These are phyloP conservation scores for Gorsachius magnificus DNA, from an alignment of 2,797 vertebrate genomes.

Conservation along the genomic window DNA sequence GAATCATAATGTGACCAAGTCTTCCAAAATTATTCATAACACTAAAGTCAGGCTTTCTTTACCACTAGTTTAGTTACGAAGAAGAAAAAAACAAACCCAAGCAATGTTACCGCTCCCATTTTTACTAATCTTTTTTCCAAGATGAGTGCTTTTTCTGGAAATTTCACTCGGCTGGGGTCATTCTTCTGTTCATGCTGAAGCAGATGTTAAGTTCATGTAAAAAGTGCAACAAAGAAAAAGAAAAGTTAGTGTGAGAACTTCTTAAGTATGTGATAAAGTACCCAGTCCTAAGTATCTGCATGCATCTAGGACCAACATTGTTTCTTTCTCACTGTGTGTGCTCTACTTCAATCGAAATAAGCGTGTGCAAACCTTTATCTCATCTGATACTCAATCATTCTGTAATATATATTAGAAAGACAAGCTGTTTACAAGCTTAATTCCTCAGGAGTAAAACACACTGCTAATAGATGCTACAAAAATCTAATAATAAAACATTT, in stretches of 20 bases:
- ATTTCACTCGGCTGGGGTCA: slow-evolving; percentile 74
- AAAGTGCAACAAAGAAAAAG: background rate
- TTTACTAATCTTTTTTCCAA: slow-evolving; percentile 68
- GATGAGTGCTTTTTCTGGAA: slow-evolving; percentile 48
- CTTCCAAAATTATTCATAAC: background rate
- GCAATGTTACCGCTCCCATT: slow-evolving; percentile 67
- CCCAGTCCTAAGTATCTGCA: background rate
- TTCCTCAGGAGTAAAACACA: background rate
- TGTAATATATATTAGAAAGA: background rate
- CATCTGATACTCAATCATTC: background rate
- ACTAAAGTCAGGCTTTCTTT: background rate
- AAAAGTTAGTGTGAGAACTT: background rate
- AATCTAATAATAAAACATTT: background rate
- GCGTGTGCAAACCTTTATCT: background rate
- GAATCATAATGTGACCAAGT: background rate
- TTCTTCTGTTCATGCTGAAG: slow-evolving; percentile 77
- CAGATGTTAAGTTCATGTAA: slow-evolving; percentile 24
- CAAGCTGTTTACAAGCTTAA: background rate
- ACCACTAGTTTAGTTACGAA: slow-evolving; percentile 69
- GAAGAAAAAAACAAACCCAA: slow-evolving; percentile 79
- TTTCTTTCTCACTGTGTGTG: background rate
- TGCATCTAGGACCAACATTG: background rate
- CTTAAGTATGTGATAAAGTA: background rate
- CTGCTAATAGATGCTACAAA: background rate
- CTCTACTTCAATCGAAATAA: background rate